phyloP scores from a whole-genome alignment of 1,140 invertebrate species.

The Lordiphosa stackelbergi region DNA sequence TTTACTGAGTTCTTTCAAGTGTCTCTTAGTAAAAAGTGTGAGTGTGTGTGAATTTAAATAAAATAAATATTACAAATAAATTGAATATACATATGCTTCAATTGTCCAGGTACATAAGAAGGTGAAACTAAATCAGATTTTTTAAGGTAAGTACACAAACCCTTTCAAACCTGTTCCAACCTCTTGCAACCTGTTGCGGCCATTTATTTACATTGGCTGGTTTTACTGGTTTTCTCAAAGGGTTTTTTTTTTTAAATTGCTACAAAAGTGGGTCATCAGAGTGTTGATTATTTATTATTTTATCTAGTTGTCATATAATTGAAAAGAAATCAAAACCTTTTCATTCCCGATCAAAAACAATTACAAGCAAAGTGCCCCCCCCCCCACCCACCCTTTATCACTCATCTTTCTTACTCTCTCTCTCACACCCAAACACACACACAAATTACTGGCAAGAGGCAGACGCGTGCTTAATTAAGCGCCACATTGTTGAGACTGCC shows the following conservation, averaged over 20 bases:
- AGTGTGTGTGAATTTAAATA: constrained; percentile 35
- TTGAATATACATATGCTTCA: constrained; percentile 11
- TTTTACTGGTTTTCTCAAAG: too few species aligned
- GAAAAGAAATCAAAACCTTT: too few species aligned
- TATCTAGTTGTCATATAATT: too few species aligned
- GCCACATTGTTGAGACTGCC: constrained; percentile 39
- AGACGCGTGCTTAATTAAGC: constrained; percentile 68
- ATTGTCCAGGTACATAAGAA: too few species aligned
- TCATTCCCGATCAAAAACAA: not conserved
- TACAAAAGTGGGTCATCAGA: too few species aligned
- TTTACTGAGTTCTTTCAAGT: constrained; percentile 69
- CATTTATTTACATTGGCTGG: too few species aligned
- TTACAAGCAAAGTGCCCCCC: not conserved
- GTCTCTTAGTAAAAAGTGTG: constrained; percentile 34
- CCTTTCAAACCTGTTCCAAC: too few species aligned
- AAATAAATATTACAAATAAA: constrained; percentile 48
- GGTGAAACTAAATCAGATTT: constrained; percentile 38
- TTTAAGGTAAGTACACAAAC: constrained; percentile 7
- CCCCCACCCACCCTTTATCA: too few species aligned
- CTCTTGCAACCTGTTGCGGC: too few species aligned
- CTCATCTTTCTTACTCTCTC: too few species aligned
- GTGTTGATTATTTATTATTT: too few species aligned
- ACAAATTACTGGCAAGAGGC: constrained; percentile 23
- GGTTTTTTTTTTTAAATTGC: too few species aligned
- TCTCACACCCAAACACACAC: constrained; percentile 1